Base-by-base conservation (phyloP, 1,140 invertebrate genomes). In the Mactra quadrangularis region DNA sequence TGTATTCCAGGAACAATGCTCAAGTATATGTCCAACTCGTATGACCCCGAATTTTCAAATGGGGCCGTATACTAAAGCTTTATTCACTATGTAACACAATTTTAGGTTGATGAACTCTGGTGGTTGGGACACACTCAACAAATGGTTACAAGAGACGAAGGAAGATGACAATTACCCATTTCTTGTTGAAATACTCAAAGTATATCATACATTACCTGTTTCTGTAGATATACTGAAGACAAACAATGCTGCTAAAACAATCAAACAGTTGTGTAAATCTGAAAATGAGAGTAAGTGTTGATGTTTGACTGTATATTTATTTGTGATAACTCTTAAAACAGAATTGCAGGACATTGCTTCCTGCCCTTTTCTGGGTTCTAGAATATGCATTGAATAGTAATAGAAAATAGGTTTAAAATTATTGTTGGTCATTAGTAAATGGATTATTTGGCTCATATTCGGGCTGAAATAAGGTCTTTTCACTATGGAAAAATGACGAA, bases 221-320 rank as follows among this genome's bases (percentile, higher is more conserved):
- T 97, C 97, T 90, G 96, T 98, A 31, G 96, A 97, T 87, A 93
- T 97, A 53, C 94, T 99, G 25, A 98, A 98, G 92, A 95, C 96
- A 84, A 98, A 98, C 91, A 96, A 96, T 86, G 96, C 97, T 86
- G 97, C 97, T 1, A 98, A 98, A 93, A 93, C 98, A 47, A 96
- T 99, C 27, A 98, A 98, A 93, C 95, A 96, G 29, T 93, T 98
- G 4, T 96, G 97, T 17, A 97, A 97, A 88, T 95, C 95, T 62
- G 95, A 95, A 88, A 95, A 96, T 90, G 95, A 95, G 93, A 95
- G 96, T 97, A 94, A 89, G 89, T 86, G 19, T 50, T 35, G 11
- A 4, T 25, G 41, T 22, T 17, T 9, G 11, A 7, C n/a, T n/a
- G n/a, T n/a, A n/a, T n/a, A n/a, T n/a, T 13, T 50, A 13, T 50